Conservation (phyloP, 2,888 invertebrate species). For the Coleophora flavipennella region DNA sequence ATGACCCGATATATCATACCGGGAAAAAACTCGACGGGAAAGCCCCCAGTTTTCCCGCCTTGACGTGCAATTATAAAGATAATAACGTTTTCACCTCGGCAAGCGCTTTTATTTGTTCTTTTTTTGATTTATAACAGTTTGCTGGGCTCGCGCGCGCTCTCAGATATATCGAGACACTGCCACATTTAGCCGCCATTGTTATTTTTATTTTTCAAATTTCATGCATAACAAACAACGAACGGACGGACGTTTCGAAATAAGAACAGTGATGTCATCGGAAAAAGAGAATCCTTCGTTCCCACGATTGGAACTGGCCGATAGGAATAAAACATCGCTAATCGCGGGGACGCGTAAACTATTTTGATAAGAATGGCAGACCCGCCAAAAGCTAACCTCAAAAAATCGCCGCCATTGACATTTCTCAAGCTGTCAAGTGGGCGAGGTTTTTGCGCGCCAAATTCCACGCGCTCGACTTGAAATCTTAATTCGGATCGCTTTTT, state of each 20-base stretch:
- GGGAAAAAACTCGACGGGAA: conserved; percentile 30
- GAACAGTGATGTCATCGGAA: conserved; percentile 26
- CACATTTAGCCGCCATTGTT: background rate
- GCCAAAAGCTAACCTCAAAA: conserved; percentile 51
- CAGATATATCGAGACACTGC: background rate
- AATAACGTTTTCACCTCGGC: conserved; percentile 69
- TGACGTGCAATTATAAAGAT: conserved; percentile 73
- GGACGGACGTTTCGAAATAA: conserved; percentile 12
- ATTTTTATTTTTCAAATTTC: conserved; percentile 4
- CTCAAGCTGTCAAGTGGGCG: conserved; percentile 56
- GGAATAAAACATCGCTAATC: conserved; percentile 37
- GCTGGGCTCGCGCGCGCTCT: conserved; percentile 9
- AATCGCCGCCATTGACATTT: conserved; percentile 52
- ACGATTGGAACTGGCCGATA: conserved; percentile 27
- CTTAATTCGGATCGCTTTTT: conserved; percentile 57
- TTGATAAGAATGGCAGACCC: conserved; percentile 69
- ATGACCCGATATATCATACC: conserved; percentile 67
- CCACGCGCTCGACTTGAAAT: conserved; percentile 57
- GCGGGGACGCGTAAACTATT: conserved; percentile 64
- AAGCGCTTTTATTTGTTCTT: conserved; percentile 63
- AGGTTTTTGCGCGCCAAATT: conserved; percentile 53
- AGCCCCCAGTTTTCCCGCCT: conserved; percentile 47
- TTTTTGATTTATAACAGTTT: conserved; percentile 61
- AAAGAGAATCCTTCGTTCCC: conserved; percentile 42
- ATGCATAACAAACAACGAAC: conserved; percentile 3